Evolutionary conservation across 2,888 invertebrate genomes (phyloP), one percentile per base, ranked within the genome.

Genomic region (Eupithecia pulchellata): DNA sequence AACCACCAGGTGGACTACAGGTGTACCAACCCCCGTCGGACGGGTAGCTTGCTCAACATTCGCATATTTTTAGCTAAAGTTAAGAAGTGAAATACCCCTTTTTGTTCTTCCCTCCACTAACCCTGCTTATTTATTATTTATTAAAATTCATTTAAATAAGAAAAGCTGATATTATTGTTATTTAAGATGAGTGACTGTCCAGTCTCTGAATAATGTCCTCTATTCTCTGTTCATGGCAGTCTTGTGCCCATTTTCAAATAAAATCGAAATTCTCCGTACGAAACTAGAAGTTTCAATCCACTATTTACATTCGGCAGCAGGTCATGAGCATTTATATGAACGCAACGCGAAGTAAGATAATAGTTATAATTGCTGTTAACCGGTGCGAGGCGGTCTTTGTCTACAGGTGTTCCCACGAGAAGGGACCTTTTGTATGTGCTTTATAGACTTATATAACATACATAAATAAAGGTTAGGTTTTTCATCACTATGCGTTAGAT

Each of bases 371-470:
- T 71, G 71, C 47, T 42, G 70, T 30, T 64, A 86, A 87, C 84
- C 83, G 82, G 83, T 84, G 86, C 83, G 77, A 83, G 84, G 85
- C 78, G 77, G 85, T 86, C 82, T 88, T 90, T 90, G 89, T 89
- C 78, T 79, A 74, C 78, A 67, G 66, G 66, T 75, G 79, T 88
- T 90, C 90, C 89, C 90, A 90, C 90, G 47, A 17, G 29, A 17
- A 29, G 29, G 29, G 57, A 29, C 57, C 29, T 57, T 55, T 57
- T 57, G 27, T 57, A 34, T 36, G 34, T 14, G 34, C 34, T 61
- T 61, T 61, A 61, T 25, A 57, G 17, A 57, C 57, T 29, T 57
- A 29, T 57, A 14, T 29, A 29, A 17, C 6, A 42, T 8, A 27
- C 0, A 17, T 27, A 39, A 47, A 47, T 20, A 20, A 9, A 8